These are phyloP conservation scores for Aporophyla lueneburgensis DNA, from an alignment of 2,888 invertebrate species.

Conservation along the genomic window DNA sequence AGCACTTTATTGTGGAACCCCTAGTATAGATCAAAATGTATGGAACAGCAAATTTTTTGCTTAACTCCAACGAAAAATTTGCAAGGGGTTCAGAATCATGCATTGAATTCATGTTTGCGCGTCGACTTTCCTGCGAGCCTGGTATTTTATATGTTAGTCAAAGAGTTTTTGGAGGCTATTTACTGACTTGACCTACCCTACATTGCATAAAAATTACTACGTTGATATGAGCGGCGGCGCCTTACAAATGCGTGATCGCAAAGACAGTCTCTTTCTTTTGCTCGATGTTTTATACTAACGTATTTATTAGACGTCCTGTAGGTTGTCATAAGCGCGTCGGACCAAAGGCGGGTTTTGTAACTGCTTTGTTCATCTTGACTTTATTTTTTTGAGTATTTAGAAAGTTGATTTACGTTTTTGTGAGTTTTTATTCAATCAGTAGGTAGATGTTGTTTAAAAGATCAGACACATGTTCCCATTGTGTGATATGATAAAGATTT, in stretches of 20 bases:
- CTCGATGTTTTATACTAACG: conserved; percentile 11
- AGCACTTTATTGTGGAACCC: too few species aligned
- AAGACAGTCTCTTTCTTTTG: conserved; percentile 11
- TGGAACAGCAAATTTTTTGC: too few species aligned
- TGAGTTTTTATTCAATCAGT: background rate
- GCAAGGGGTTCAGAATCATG: too few species aligned
- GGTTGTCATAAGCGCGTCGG: conserved; percentile 22
- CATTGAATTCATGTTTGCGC: background rate
- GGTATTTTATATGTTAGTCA: background rate
- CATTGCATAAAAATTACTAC: background rate
- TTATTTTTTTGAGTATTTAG: too few species aligned
- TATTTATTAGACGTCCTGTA: conserved; percentile 15
- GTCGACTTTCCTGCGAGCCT: background rate
- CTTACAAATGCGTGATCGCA: background rate
- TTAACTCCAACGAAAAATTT: too few species aligned
- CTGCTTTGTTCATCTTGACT: background rate
- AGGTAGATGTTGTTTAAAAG: background rate
- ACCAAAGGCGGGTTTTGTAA: background rate
- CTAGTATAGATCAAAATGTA: too few species aligned
- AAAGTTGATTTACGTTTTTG: background rate
- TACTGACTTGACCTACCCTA: too few species aligned
- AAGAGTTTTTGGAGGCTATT: background rate
- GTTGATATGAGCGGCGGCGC: background rate
- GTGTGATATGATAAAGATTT: too few species aligned
- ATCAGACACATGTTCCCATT: background rate